Percentiles rank a stretch among this genome's conserved stretches.
These are phyloP conservation scores for Oceanodroma leucorhoa DNA, from an alignment of 2,797 vertebrate species.

Conservation along the genomic window DNA sequence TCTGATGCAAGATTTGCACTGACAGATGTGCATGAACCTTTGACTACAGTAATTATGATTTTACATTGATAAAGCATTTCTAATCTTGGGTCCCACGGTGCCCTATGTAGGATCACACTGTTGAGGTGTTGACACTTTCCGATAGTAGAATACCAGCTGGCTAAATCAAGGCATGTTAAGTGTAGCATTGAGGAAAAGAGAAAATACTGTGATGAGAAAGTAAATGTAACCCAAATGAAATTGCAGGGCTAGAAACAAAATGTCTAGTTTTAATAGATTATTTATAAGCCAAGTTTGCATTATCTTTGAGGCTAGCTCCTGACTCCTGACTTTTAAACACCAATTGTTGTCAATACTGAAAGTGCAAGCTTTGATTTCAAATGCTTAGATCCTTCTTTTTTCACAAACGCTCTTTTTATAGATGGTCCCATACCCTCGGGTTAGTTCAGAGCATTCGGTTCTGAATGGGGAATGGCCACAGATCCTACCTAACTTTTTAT, in stretches of 20 bases:
- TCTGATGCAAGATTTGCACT: neutral
- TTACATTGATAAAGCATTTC: neutral
- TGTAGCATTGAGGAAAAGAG: neutral
- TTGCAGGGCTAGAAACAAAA: neutral
- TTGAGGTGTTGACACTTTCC: neutral
- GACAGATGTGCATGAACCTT: neutral
- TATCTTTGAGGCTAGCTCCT: neutral
- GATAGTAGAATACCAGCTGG: neutral
- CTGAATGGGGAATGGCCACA: neutral
- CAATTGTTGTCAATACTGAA: neutral
- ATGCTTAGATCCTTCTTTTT: neutral
- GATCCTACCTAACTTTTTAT: neutral
- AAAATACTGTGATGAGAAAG: neutral
- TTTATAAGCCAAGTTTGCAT: neutral
- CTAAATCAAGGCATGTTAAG: neutral
- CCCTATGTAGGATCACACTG: neutral
- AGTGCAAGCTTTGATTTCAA: neutral
- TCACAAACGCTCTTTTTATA: neutral
- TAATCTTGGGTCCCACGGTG: neutral
- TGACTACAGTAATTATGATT: neutral
- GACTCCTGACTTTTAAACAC: neutral
- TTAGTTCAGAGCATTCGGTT: neutral
- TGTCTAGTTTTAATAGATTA: neutral
- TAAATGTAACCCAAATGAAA: neutral
- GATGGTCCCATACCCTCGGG: too few relatives aligned